These are phyloP conservation scores for Anas platyrhynchos DNA, from an alignment of 2,113 vertebrate genomes.

Conservation along the genomic window DNA sequence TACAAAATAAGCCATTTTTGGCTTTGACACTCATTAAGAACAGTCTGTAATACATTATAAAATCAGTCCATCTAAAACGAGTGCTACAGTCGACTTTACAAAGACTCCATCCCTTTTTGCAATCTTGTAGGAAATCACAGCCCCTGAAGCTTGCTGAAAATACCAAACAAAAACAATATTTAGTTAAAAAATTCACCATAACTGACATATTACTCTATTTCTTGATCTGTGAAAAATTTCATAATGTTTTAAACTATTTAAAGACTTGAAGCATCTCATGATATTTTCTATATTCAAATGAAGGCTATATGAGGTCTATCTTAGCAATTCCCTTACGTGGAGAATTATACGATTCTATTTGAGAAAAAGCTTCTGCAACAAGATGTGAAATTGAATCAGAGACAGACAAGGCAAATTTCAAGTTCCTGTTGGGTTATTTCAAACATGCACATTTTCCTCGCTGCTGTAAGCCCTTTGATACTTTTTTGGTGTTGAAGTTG, in stretches of 20 bases:
- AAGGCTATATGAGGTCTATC: neutral
- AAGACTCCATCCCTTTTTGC: neutral
- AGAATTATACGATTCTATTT: rapidly evolving
- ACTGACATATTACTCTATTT: neutral
- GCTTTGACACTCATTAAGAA: neutral
- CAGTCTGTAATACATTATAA: neutral
- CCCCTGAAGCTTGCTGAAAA: slow-evolving; percentile 83
- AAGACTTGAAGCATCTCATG: neutral
- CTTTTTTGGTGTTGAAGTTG: neutral
- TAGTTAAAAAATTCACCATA: neutral
- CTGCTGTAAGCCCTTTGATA: neutral
- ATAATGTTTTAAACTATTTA: neutral
- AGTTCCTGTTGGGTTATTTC: neutral
- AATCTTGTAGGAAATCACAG: slow-evolving; percentile 64
- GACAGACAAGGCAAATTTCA: neutral
- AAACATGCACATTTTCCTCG: neutral
- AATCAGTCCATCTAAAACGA: neutral
- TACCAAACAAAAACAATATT: neutral
- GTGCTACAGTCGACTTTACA: neutral
- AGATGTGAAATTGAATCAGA: neutral
- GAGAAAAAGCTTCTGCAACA: neutral
- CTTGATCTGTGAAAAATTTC: neutral
- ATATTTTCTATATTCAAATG: neutral
- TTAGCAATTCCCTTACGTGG: neutral
- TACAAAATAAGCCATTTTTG: neutral